Evolutionary conservation across 2,797 vertebrate species (phyloP), one percentile per base, ranked within the genome.

Genomic region (Cossypha heuglini): DNA sequence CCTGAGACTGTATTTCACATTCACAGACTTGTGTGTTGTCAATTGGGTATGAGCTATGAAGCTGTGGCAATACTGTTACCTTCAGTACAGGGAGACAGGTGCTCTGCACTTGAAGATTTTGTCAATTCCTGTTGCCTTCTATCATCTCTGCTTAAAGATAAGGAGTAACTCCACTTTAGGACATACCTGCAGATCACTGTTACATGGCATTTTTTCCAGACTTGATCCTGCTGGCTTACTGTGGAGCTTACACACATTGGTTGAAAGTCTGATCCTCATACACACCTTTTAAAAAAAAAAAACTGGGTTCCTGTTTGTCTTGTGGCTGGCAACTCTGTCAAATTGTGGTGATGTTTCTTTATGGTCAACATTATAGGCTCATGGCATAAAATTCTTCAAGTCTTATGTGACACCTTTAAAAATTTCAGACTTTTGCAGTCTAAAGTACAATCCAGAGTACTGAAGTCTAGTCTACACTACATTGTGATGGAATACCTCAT

Each of bases 181-280:
- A 20, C 2, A 6, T 51, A 54, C 8, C 51, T 64, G 25, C 5
- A 81, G 28, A 43, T 62, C 6, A 16, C 12, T 52, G 8, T 16
- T 91, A 45, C 0, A 0, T 72, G 29, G 11, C 11, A 17, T 51
- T 19, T 58, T 59, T 74, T 57, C 22, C 6, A 35, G 16, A 63
- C 10, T 16, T 57, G 11, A 37, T 80, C 18, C 6, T 37, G 1
- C 10, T 69, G 28, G 9, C 5, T 46, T 43, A 5, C 25, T 64
- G 5, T 49, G n/a, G 31, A 38, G 8, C 12, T 64, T 63, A 14
- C 0, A 0, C 13, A 1, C 11, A 1, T 38, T 62, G 8, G 4
- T 43, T 66, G 35, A 57, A 81, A 77, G 38, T 28, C 22, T 57
- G 8, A 33, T 61, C 7, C 14, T 91, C 11, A 67, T 73, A 7